Evolutionary conservation across 2,113 vertebrate genomes (phyloP).

Genomic region (Nothobranchius kuhntae): DNA sequence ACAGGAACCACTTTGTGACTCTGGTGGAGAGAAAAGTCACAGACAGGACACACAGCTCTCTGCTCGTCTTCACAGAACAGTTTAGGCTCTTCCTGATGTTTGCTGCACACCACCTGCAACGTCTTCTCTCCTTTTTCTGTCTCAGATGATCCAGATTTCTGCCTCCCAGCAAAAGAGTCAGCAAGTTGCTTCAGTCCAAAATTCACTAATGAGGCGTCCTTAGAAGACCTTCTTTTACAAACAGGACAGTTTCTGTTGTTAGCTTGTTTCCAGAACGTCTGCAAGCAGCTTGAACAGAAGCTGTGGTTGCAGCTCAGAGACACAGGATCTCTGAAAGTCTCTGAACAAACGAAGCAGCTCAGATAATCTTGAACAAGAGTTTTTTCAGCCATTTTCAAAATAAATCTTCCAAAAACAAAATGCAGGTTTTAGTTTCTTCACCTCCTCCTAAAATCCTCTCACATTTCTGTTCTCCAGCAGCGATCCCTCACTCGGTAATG

Average conservation of each 20-base stretch:
- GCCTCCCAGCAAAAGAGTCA: conserved; percentile 2
- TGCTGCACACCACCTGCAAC: not conserved
- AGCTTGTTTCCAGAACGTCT: conserved; percentile 4
- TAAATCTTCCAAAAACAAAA: not conserved
- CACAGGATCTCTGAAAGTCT: conserved; percentile 45
- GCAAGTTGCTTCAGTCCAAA: conserved; percentile 7
- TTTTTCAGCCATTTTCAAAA: conserved; percentile 15
- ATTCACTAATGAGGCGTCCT: no score
- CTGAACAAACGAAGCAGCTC: conserved; percentile 40
- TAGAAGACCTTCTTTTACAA: conserved; percentile 24
- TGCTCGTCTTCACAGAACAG: not conserved
- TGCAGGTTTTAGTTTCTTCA: not conserved
- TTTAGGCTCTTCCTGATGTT: not conserved
- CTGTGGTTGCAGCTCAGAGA: conserved; percentile 24
- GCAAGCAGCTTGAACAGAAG: conserved; percentile 42
- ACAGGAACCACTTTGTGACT: no score
- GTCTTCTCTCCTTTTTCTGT: not conserved
- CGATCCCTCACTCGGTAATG: conserved; percentile 2
- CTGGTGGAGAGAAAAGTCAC: no score
- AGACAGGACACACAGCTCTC: conserved; percentile 14
- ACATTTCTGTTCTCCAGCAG: not conserved
- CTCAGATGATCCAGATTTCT: not conserved
- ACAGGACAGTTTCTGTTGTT: conserved; percentile 36
- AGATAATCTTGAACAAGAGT: conserved; percentile 4
- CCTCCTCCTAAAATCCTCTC: no score